Conservation (phyloP, 2,113 vertebrate species). For the Forbesichthys papilliferus region DNA sequence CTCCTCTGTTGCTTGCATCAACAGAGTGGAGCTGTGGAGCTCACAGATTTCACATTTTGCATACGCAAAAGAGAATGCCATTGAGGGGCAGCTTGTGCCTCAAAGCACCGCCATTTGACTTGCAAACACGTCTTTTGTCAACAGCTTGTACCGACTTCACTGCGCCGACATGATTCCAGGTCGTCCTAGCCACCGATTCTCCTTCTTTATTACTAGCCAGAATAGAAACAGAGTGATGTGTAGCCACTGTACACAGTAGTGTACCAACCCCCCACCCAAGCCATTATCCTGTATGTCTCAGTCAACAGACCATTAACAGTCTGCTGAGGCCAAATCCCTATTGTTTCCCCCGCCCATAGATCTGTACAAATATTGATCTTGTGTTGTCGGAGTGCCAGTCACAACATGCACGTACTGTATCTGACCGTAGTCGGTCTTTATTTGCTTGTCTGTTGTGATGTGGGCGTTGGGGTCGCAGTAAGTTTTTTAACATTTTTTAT, state of each 20-base stretch:
- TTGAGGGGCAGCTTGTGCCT: slow-evolving; percentile 32
- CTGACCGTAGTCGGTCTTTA: slow-evolving; percentile 26
- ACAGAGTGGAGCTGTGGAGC: slow-evolving; percentile 27
- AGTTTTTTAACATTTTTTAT: slow-evolving; percentile 45
- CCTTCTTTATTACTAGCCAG: slow-evolving; percentile 44
- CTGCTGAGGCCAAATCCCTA: slow-evolving; percentile 68
- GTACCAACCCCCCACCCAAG: slow-evolving; percentile 61
- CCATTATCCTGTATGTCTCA: slow-evolving; percentile 73
- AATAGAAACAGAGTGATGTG: slow-evolving; percentile 56
- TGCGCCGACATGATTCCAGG: slow-evolving; percentile 31
- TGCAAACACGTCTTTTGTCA: slow-evolving; percentile 67
- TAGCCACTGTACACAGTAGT: slow-evolving; percentile 40
- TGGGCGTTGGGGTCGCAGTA: slow-evolving; percentile 61
- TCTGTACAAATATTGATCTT: slow-evolving; percentile 78
- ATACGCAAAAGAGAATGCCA: slow-evolving; percentile 65
- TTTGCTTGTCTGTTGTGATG: neutral
- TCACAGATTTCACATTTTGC: slow-evolving; percentile 68
- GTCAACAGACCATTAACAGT: slow-evolving; percentile 75
- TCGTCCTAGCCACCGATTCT: slow-evolving; percentile 12
- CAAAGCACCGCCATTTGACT: slow-evolving; percentile 64
- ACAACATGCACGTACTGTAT: slow-evolving; percentile 61
- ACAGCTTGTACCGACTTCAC: slow-evolving; percentile 46
- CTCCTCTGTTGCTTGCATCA: slow-evolving; percentile 45
- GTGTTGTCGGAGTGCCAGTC: slow-evolving; percentile 65
- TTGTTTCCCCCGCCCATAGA: slow-evolving; percentile 72